phyloP scores from a whole-genome alignment of 2,113 vertebrate genomes.

The Prunella fulvescens region DNA sequence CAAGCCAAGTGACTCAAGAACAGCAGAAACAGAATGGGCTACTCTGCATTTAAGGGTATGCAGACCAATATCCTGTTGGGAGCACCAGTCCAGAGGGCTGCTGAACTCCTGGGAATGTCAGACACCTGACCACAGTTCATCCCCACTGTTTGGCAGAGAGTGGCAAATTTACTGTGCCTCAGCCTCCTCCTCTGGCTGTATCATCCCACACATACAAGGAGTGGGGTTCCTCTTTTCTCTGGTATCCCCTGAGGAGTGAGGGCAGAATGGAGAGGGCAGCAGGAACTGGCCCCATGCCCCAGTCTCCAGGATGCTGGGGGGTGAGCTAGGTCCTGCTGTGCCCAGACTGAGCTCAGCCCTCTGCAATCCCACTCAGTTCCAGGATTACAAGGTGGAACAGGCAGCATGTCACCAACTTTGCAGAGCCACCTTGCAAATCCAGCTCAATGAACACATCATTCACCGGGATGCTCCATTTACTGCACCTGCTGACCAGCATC shows the following conservation, averaged over 20 bases:
- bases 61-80: not conserved
- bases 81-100: no score
- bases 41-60: not conserved
- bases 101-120: accelerated
- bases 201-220: accelerated
- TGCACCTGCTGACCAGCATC: not conserved
- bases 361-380: not conserved
- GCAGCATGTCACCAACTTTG: not conserved
- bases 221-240: not conserved
- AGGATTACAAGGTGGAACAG: accelerated
- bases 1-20: not conserved
- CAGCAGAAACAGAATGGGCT: not conserved
- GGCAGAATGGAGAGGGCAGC: not conserved
- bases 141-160: not conserved
- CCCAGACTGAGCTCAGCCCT: not conserved
- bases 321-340: not conserved
- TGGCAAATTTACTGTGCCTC: not conserved
- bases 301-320: not conserved
- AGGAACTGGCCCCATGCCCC: accelerated
- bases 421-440: not conserved
- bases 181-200: not conserved
- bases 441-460: not conserved
- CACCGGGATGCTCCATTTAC: not conserved
- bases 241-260: not conserved
- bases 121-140: not conserved